These are phyloP conservation scores for Chelonia mydas DNA, from an alignment of 2,797 vertebrate genomes.

Conservation along the genomic window DNA sequence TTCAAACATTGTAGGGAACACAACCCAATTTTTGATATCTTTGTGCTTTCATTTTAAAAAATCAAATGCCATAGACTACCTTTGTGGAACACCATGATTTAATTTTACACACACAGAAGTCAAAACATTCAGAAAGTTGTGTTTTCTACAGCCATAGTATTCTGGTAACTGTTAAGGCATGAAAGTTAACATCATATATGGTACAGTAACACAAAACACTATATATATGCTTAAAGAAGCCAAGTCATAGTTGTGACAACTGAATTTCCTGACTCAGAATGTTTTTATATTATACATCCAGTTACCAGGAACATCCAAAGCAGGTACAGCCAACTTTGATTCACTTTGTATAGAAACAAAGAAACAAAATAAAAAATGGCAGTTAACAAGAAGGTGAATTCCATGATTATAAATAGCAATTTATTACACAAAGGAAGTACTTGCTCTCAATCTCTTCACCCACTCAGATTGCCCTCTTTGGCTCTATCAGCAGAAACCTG, in stretches of 20 bases:
- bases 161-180: neutral
- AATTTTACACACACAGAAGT: neutral
- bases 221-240: neutral
- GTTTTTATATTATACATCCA: neutral
- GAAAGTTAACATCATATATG: neutral
- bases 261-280: neutral
- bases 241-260: neutral
- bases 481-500: neutral
- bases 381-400: neutral
- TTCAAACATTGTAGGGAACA: neutral
- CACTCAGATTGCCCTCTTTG: neutral
- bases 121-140: neutral
- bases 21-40: neutral
- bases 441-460: neutral
- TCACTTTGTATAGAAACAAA: neutral
- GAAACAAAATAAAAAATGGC: neutral
- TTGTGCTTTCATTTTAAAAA: neutral
- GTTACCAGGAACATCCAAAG: neutral
- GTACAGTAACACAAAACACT: neutral
- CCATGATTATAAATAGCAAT: neutral
- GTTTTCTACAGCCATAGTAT: neutral
- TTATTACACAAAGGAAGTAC: conserved; percentile 2
- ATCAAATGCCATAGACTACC: neutral
- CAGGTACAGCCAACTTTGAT: neutral
- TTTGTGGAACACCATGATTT: neutral